phyloP scores from a whole-genome alignment of 2,797 vertebrate species.

The Acrocephalus scirpaceus region DNA sequence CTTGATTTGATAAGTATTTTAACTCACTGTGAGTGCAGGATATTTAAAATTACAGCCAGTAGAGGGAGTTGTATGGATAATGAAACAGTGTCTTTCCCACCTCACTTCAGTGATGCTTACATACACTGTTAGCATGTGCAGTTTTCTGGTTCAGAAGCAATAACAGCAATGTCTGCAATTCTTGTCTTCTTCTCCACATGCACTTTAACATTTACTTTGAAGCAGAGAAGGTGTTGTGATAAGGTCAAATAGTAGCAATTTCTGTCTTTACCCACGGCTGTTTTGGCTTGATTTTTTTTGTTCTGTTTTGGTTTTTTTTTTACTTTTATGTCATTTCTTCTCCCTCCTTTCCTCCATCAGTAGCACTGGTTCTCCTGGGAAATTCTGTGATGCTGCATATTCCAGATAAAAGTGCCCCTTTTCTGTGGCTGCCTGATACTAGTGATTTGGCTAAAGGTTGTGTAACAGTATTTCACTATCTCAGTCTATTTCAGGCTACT shows the following conservation, averaged over 20 bases:
- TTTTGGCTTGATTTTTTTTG: background rate
- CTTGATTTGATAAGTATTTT: background rate
- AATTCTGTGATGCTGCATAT: background rate
- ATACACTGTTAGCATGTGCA: background rate
- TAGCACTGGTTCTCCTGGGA: background rate
- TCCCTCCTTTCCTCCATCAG: background rate
- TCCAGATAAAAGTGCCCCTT: background rate
- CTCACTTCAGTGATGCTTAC: background rate
- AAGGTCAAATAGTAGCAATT: background rate
- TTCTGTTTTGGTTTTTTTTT: background rate
- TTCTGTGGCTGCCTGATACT: background rate
- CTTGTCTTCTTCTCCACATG: background rate
- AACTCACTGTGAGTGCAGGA: background rate
- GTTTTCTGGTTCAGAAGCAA: background rate
- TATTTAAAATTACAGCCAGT: conserved; percentile 7
- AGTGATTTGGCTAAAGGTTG: background rate
- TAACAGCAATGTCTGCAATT: background rate
- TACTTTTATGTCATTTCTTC: background rate
- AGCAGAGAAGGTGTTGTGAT: background rate
- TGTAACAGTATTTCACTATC: background rate
- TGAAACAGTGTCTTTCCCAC: background rate
- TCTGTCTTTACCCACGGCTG: background rate
- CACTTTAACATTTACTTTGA: background rate
- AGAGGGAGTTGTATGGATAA: conserved; percentile 45
- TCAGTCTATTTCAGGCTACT: background rate